Evolutionary conservation across 2,113 vertebrate species (phyloP), one percentile per base, ranked within the genome.

Genomic region (Eurystomus gularis): DNA sequence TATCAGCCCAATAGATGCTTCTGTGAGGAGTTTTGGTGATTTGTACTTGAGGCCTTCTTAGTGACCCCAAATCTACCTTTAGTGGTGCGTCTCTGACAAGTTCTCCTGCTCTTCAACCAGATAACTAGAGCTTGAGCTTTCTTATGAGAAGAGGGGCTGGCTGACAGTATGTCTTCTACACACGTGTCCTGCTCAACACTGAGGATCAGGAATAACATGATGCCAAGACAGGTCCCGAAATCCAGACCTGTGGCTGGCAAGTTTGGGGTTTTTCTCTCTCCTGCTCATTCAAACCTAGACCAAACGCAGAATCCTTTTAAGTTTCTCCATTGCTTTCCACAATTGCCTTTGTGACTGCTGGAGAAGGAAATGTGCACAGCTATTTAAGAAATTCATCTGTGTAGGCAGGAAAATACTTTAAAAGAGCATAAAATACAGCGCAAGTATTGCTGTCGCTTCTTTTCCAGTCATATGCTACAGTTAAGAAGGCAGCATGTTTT

Each of bases 1-100:
- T 69, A 11, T 62, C 75, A 86, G 44, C 31, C 14, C 13, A 84
- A 24, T 18, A 83, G 23, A 42, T 46, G 39, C 48, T 88, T 72
- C 80, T 79, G 20, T 75, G n/a, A 85, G 82, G 96, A 94, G 58
- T 93, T 94, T 65, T 88, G 71, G 26, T 93, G 66, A 68, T 96
- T 94, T 96, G 66, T 93, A 49, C 42, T 46, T 65, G 3, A 77
- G 40, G 21, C 21, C 69, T 75, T 70, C 78, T 93, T 83, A 80
- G 79, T 83, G 81, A 96, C 69, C 28, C 70, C 48, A 78, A 96
- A 15, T 17, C 44, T 86, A 33, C 42, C 87, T 95, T 82, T 66
- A 55, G 48, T 89, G 72, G 2, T 87, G 14, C 61, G 10, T 20
- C 21, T 11, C 40, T n/a, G 28, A 44, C 7, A 60, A 21, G 20